Evolutionary conservation across 2,888 invertebrate genomes (phyloP).

Genomic region (Plagodis dolabraria): DNA sequence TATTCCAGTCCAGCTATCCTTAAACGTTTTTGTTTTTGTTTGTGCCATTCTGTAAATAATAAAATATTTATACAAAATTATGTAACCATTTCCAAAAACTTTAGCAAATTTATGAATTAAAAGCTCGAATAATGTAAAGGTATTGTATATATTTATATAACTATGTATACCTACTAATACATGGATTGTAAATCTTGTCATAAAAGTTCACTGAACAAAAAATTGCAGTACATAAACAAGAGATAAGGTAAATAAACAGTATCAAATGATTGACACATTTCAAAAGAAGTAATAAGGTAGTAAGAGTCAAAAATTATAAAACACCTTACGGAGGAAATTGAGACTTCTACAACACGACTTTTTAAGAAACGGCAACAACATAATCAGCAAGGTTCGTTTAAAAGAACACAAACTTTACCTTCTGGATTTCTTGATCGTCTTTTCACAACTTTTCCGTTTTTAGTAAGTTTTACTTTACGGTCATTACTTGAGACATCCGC

Average conservation of each 20-base stretch:
- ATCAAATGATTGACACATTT: conserved; percentile 42
- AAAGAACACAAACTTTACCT: conserved; percentile 58
- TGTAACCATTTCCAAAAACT: no score
- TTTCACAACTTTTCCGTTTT: conserved; percentile 80
- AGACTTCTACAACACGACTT: background rate
- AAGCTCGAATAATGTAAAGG: no score
- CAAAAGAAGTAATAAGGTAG: conserved; percentile 67
- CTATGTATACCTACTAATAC: no score
- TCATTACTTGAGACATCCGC: conserved; percentile 82
- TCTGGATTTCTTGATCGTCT: conserved; percentile 79
- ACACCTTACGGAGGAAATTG: conserved; percentile 14
- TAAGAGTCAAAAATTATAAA: conserved; percentile 71
- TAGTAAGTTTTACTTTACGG: conserved; percentile 78
- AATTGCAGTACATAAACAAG: background rate
- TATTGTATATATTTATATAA: no score
- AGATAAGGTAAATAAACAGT: conserved; percentile 28
- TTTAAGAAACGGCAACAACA: background rate
- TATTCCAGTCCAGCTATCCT: conserved; percentile 83
- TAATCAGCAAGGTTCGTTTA: background rate
- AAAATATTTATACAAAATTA: background rate
- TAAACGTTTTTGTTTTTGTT: conserved; percentile 83
- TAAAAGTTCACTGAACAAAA: background rate
- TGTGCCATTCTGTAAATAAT: conserved; percentile 82
- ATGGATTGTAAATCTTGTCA: no score
- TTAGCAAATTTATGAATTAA: no score